Evolutionary conservation across 2,113 vertebrate genomes (phyloP).

Genomic region (Dendrocopos noguchii): DNA sequence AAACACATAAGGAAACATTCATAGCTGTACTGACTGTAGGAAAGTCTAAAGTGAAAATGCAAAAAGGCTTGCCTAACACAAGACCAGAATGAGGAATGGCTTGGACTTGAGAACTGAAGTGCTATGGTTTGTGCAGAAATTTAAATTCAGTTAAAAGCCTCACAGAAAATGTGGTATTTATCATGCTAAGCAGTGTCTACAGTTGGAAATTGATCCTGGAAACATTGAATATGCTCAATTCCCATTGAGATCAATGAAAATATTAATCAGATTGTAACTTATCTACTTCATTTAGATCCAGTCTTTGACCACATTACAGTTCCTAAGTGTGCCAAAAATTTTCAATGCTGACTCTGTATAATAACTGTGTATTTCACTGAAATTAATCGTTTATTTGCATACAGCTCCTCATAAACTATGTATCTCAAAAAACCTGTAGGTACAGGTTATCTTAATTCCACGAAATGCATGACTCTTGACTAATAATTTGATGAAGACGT

Average conservation of each 20-base stretch:
- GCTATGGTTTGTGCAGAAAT: neutral
- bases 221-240: neutral
- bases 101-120: neutral
- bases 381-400: neutral
- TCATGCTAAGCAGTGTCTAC: neutral
- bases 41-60: neutral
- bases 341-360: neutral
- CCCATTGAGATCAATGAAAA: neutral
- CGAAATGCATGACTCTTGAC: neutral
- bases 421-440: neutral
- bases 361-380: neutral
- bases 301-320: accelerated
- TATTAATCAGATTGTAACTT: neutral
- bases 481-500: neutral
- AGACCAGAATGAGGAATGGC: neutral
- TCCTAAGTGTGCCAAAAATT: neutral
- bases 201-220: neutral
- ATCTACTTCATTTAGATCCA: neutral
- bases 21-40: neutral
- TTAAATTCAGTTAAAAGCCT: neutral
- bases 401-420: neutral
- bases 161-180: neutral
- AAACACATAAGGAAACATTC: neutral
- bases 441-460: neutral
- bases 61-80: neutral